A percentile compares a stretch with the other conserved stretches of the same genome.
These are phyloP conservation scores for Hoplias malabaricus DNA, from an alignment of 2,113 vertebrate genomes.

Conservation along the genomic window DNA sequence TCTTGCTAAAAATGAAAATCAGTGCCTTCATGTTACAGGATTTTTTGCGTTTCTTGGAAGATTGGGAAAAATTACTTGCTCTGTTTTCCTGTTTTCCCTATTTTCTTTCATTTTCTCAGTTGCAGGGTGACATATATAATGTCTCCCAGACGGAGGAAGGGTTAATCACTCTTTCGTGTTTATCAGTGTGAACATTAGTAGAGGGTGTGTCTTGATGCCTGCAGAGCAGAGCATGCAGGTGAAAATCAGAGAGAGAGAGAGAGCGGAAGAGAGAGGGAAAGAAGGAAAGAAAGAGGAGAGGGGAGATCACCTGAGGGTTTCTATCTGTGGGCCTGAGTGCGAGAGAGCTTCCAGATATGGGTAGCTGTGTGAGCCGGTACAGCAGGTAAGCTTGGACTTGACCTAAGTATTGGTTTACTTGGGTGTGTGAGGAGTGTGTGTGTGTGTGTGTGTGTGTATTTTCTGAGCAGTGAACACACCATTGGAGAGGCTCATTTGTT, in stretches of 20 bases:
- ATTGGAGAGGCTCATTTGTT: constrained; percentile 29
- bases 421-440: constrained; percentile 19
- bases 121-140: no score
- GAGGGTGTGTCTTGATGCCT: constrained; percentile 64
- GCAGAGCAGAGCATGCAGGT: constrained; percentile 42
- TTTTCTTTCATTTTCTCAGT: not conserved
- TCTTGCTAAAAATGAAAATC: no score
- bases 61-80: no score
- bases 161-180: constrained; percentile 58
- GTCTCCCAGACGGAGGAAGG: constrained; percentile 46
- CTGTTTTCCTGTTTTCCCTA: no score
- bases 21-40: no score
- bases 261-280: not conserved
- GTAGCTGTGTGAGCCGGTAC: constrained; percentile 90
- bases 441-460: constrained; percentile 13
- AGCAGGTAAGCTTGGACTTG: constrained; percentile 81
- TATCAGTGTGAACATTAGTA: constrained; percentile 46
- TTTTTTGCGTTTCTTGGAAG: no score
- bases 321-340: constrained; percentile 71
- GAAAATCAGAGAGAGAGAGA: constrained; percentile 44
- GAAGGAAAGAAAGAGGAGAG: not conserved
- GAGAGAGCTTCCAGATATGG: constrained; percentile 75
- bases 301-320: constrained; percentile 44
- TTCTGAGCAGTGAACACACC: constrained; percentile 19
- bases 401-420: constrained; percentile 37